Evolutionary conservation across 2,797 vertebrate species (phyloP).

Genomic region (Anableps anableps): DNA sequence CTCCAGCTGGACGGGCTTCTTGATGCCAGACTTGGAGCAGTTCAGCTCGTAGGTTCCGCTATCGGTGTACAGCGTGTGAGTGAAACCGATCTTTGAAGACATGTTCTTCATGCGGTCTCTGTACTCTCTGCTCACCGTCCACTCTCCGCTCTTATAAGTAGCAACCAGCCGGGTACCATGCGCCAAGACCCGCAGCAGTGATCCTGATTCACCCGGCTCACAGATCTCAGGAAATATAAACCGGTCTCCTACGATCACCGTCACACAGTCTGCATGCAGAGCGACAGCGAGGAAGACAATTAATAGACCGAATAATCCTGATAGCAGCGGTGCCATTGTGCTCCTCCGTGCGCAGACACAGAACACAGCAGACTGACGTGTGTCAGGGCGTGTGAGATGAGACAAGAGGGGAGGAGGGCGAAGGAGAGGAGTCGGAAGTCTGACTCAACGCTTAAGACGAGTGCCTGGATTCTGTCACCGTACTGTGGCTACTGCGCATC

Average conservation of each 20-base stretch:
- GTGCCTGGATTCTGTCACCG: no score
- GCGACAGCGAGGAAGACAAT: not conserved
- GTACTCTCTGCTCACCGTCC: not conserved
- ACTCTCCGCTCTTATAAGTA: not conserved
- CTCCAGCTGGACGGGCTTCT: fast-evolving
- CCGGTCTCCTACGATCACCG: not conserved
- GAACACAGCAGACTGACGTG: no score
- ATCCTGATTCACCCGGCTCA: not conserved
- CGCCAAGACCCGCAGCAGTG: not conserved
- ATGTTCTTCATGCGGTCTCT: not conserved
- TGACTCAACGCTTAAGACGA: no score
- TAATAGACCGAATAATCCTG: not conserved
- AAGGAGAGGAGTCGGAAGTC: no score
- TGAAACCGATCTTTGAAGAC: fast-evolving
- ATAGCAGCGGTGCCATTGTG: not conserved
- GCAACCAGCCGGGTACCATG: not conserved
- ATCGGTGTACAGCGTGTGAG: not conserved
- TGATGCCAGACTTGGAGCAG: not conserved
- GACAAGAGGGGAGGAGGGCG: no score
- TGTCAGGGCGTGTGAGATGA: no score
- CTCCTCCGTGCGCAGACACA: no score
- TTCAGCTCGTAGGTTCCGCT: fast-evolving
- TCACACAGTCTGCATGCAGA: not conserved
- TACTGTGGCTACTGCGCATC: no score
- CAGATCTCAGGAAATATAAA: not conserved